These are phyloP conservation scores for Cephalopholis sonnerati DNA, from an alignment of 2,113 vertebrate genomes.

Conservation along the genomic window DNA sequence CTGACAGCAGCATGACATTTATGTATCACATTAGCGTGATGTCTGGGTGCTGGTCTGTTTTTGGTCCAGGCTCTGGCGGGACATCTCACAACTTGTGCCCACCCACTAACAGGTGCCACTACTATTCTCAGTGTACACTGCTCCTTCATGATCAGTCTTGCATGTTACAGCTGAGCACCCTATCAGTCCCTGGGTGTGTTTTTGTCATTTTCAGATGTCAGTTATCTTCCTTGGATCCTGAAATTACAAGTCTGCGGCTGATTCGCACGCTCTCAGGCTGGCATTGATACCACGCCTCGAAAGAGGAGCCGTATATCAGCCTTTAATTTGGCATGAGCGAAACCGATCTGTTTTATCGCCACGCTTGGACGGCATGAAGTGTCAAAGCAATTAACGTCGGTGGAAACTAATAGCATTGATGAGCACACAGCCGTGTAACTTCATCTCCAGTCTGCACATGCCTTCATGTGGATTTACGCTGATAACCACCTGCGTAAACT, in stretches of 20 bases:
- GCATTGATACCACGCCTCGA: conserved; percentile 21
- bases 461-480: conserved; percentile 66
- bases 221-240: conserved; percentile 31
- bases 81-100: neutral
- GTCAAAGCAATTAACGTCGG: conserved; percentile 59
- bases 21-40: conserved; percentile 4
- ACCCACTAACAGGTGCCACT: conserved; percentile 60
- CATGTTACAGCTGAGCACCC: conserved; percentile 38
- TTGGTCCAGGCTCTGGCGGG: conserved; percentile 8
- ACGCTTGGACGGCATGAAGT: conserved; percentile 49
- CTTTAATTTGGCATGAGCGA: conserved; percentile 68
- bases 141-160: conserved; percentile 22
- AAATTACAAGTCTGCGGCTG: conserved; percentile 35
- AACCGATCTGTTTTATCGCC: conserved; percentile 60
- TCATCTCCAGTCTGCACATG: conserved; percentile 71
- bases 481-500: conserved; percentile 70
- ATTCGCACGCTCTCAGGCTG: conserved; percentile 51
- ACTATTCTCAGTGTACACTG: conserved; percentile 39
- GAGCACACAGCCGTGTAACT: conserved; percentile 61
- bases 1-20: conserved; percentile 9
- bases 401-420: conserved; percentile 75
- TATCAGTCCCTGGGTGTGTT: conserved; percentile 22
- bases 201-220: conserved; percentile 12
- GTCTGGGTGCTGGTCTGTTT: conserved; percentile 43
- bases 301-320: conserved; percentile 65